Conservation (phyloP, 2,797 vertebrate genomes). For the Xenops minutus region DNA sequence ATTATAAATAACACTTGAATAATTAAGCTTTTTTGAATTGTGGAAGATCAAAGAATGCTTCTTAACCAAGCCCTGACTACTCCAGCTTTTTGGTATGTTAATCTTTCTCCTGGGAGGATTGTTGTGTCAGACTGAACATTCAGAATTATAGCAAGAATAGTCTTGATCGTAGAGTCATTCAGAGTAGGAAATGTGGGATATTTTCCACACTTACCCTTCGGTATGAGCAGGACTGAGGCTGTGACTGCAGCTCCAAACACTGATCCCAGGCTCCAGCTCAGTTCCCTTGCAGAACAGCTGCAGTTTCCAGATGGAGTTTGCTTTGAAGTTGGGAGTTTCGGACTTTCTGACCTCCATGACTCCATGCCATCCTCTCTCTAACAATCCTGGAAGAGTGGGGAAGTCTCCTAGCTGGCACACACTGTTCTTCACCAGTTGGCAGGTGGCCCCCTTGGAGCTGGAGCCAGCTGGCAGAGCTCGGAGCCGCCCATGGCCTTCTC, state of each 20-base stretch:
- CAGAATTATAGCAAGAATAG: neutral
- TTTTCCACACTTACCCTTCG: neutral
- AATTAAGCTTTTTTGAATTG: neutral
- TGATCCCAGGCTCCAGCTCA: neutral
- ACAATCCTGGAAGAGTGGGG: neutral
- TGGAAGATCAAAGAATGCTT: constrained; percentile 1
- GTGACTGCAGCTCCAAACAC: neutral
- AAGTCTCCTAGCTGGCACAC: neutral
- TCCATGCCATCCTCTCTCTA: neutral
- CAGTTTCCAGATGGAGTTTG: constrained; percentile 16
- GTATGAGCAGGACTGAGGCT: neutral
- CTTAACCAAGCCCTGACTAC: neutral
- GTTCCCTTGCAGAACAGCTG: neutral
- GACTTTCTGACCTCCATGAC: neutral
- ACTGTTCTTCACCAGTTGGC: neutral
- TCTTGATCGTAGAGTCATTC: neutral
- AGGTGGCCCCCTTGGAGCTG: neutral
- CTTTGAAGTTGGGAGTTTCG: constrained; percentile 31
- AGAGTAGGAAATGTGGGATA: neutral
- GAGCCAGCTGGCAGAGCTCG: constrained; percentile 3
- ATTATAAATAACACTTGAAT: constrained; percentile 14
- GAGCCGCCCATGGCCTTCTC: neutral
- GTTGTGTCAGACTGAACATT: neutral
- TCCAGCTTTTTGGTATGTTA: neutral
- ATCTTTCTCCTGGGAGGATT: neutral